Evolutionary conservation across 1,140 invertebrate genomes (phyloP).

Genomic region (Panulirus ornatus): DNA sequence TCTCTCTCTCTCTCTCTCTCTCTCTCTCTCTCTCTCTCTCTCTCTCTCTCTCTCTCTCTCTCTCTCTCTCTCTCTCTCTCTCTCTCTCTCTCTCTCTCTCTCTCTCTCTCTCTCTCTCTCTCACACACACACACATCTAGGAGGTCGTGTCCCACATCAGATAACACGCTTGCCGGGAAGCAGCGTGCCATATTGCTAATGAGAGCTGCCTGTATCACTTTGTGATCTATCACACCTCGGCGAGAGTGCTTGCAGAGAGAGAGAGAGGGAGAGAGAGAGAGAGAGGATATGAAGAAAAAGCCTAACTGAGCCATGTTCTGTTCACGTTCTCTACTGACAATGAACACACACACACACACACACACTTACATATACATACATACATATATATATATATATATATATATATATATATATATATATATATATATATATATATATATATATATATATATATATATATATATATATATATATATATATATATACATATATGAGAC

Average conservation of each 20-base stretch:
- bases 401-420: not conserved
- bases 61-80: not conserved
- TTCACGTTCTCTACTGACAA: too few relatives aligned
- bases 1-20: not conserved
- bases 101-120: not conserved
- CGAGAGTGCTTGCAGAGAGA: too few relatives aligned
- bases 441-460: not conserved
- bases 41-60: too few relatives aligned
- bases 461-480: constrained; percentile 7
- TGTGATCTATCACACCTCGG: too few relatives aligned
- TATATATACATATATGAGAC: constrained; percentile 2
- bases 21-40: not conserved
- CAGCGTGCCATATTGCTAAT: too few relatives aligned
- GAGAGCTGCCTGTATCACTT: too few relatives aligned
- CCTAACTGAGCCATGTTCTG: too few relatives aligned
- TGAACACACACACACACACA: too few relatives aligned
- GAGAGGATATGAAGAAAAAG: not conserved
- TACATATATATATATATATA: not conserved
- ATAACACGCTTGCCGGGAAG: too few relatives aligned
- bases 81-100: not conserved
- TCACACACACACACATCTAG: too few relatives aligned
- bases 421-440: constrained; percentile 7
- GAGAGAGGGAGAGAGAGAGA: not conserved
- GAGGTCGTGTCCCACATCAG: too few relatives aligned
- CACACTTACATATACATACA: too few relatives aligned